phyloP scores from a whole-genome alignment of 92 coral and sea anemone species.

The Parazoanthus darwini region DNA sequence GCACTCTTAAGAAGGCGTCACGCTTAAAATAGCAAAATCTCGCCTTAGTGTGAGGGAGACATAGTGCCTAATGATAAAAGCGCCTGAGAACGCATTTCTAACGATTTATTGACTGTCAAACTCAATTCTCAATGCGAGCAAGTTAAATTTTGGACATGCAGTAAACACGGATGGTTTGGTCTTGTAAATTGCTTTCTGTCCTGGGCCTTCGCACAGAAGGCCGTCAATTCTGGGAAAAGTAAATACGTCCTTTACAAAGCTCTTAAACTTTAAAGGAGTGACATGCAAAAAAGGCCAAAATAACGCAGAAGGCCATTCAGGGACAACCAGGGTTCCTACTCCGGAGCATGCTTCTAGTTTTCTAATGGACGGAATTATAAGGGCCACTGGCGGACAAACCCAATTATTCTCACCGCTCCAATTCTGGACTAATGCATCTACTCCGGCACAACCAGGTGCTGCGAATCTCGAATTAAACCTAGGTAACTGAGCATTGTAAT shows the following conservation, averaged over 20 bases:
- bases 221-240: conserved; percentile 30
- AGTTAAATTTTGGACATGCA: conserved; percentile 44
- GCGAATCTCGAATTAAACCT: conserved; percentile 56
- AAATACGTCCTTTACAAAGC: conserved; percentile 25
- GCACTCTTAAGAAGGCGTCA: too few species aligned
- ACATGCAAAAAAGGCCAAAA: conserved; percentile 43
- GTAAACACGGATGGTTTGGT: conserved; percentile 31
- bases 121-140: conserved; percentile 49
- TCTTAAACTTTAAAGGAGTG: too few species aligned
- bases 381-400: conserved; percentile 22
- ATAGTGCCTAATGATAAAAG: too few species aligned
- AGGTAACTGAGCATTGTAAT: conserved; percentile 57
- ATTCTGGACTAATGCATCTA: conserved; percentile 55
- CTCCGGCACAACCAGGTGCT: conserved; percentile 49
- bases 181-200: conserved; percentile 23
- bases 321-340: conserved; percentile 31
- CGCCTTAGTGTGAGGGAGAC: too few species aligned
- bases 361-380: background rate
- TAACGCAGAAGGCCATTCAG: conserved; percentile 48
- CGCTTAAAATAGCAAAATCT: too few species aligned
- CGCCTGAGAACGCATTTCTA: too few species aligned
- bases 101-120: too few species aligned
- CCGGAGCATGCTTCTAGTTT: background rate
- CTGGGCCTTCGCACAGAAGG: conserved; percentile 47
- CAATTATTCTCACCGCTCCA: conserved; percentile 60